phyloP scores from a whole-genome alignment of 2,888 invertebrate genomes.

The Rosalia funebris region DNA sequence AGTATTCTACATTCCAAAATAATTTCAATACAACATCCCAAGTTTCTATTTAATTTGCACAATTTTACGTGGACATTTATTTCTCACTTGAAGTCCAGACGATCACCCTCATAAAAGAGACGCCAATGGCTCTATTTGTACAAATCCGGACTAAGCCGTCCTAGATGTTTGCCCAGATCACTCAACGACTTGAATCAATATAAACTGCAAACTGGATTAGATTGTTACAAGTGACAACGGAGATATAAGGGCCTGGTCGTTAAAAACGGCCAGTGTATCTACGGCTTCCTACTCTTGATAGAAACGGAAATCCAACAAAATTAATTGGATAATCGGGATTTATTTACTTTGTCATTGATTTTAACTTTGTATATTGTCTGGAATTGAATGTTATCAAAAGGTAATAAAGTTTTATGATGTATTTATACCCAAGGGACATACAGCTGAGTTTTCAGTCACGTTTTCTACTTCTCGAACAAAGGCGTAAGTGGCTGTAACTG shows the following conservation, averaged over 20 bases:
- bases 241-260: slow-evolving; percentile 28
- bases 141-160: slow-evolving; percentile 33
- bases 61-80: too few relatives aligned
- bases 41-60: too few relatives aligned
- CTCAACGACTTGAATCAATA: slow-evolving; percentile 35
- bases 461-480: too few relatives aligned
- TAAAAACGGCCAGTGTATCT: slow-evolving; percentile 25
- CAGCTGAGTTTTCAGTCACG: too few relatives aligned
- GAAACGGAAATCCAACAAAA: slow-evolving; percentile 26
- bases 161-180: slow-evolving; percentile 34
- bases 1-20: too few relatives aligned
- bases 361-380: slow-evolving; percentile 6
- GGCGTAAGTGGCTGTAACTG: too few relatives aligned
- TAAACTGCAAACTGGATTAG: slow-evolving; percentile 42
- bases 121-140: slow-evolving; percentile 15
- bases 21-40: too few relatives aligned
- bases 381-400: slow-evolving; percentile 3
- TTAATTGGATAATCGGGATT: slow-evolving; percentile 19
- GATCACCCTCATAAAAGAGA: not conserved
- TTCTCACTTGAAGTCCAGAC: not conserved
- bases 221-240: slow-evolving; percentile 42
- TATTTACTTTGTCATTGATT: slow-evolving; percentile 18
- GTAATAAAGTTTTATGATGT: not conserved
- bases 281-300: slow-evolving; percentile 18
- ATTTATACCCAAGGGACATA: not conserved